Percentiles rank a stretch among this genome's conserved stretches.
Conservation (phyloP, 2,888 invertebrate genomes). For the Philhelius pedissequus region DNA sequence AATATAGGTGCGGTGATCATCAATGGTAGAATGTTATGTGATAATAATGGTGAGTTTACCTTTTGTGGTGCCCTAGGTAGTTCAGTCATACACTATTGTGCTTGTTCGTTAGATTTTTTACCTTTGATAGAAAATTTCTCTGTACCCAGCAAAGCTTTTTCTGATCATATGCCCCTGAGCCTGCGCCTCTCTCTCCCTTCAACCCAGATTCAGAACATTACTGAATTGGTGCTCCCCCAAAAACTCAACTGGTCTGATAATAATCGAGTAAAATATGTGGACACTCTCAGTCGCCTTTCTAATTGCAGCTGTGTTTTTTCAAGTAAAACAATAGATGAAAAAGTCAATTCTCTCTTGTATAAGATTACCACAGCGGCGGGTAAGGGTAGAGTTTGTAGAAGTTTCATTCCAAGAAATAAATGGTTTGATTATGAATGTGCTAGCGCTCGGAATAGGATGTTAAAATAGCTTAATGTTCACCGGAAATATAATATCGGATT, state of each 20-base stretch:
- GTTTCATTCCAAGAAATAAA: constrained; percentile 1
- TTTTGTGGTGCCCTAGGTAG: no score
- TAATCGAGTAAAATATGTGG: not conserved
- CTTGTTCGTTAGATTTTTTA: not conserved
- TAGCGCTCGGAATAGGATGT: not conserved
- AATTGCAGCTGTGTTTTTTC: no score
- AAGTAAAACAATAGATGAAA: not conserved
- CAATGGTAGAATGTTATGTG: not conserved
- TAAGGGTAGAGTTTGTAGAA: not conserved
- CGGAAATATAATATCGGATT: not conserved
- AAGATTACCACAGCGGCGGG: not conserved
- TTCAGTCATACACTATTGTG: no score
- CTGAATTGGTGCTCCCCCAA: not conserved
- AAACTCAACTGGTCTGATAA: not conserved
- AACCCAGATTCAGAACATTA: not conserved
- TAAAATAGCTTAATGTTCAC: not conserved
- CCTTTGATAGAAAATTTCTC: not conserved
- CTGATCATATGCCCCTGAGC: not conserved
- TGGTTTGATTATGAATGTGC: no score
- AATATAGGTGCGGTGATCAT: not conserved
- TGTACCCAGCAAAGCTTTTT: not conserved
- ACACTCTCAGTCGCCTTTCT: not conserved
- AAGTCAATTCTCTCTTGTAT: not conserved
- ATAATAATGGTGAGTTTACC: not conserved
- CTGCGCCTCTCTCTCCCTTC: not conserved